Conservation (phyloP, 2,888 invertebrate species). For the Elysia crispata region DNA sequence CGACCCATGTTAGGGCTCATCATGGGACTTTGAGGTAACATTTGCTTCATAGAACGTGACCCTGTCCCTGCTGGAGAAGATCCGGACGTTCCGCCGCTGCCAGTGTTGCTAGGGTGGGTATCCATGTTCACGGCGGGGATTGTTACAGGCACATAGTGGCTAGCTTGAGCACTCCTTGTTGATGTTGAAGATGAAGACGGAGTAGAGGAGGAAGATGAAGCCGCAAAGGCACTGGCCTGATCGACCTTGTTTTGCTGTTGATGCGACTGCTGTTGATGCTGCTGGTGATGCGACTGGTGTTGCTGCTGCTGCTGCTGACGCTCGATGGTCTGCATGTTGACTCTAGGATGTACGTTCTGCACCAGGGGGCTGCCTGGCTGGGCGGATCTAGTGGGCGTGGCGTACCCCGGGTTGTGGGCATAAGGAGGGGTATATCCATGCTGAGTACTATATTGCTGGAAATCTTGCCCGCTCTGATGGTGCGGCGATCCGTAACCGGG, state of each 20-base stretch:
- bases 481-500: conserved; percentile 36
- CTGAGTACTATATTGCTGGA: conserved; percentile 37
- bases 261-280: conserved; percentile 49
- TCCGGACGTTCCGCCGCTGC: conserved; percentile 32
- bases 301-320: conserved; percentile 52
- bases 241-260: conserved; percentile 46
- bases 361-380: conserved; percentile 44
- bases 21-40: conserved; percentile 51
- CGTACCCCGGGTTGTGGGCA: conserved; percentile 50
- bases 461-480: not conserved
- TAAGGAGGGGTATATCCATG: conserved; percentile 42
- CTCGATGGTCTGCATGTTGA: conserved; percentile 51
- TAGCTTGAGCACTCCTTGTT: conserved; percentile 11
- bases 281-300: conserved; percentile 47
- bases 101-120: conserved; percentile 13
- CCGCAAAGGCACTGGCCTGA: conserved; percentile 52
- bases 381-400: conserved; percentile 47
- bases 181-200: no score
- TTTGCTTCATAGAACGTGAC: conserved; percentile 43
- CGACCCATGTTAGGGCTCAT: conserved; percentile 53
- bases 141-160: conserved; percentile 53
- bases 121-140: conserved; percentile 50
- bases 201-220: conserved; percentile 24
- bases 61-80: not conserved
- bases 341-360: conserved; percentile 51